Conservation (phyloP, 2,797 vertebrate genomes). For the Neostethus bicornis region DNA sequence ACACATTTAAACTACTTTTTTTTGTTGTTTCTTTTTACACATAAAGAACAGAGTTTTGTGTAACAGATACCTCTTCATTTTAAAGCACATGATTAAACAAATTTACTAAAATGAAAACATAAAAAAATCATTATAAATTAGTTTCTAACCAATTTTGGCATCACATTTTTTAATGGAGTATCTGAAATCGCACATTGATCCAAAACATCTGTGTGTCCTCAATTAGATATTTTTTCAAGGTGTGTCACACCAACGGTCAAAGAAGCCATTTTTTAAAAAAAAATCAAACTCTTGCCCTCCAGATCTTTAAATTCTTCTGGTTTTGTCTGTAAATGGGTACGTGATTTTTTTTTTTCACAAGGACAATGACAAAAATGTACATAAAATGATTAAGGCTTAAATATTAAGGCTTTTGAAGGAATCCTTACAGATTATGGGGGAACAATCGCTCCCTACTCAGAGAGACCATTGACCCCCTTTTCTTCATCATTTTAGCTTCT, state of each 20-base stretch:
- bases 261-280: conserved; percentile 43
- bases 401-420: conserved; percentile 59
- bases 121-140: conserved; percentile 63
- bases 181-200: conserved; percentile 45
- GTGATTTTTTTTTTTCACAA: conserved; percentile 22
- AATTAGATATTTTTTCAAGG: conserved; percentile 70
- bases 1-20: conserved; percentile 78
- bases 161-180: conserved; percentile 60
- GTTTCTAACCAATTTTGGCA: conserved; percentile 67
- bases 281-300: conserved; percentile 43
- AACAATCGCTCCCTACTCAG: conserved; percentile 29
- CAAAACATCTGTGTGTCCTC: conserved; percentile 57
- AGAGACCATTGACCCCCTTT: conserved; percentile 41
- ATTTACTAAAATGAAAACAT: conserved; percentile 63
- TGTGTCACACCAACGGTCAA: conserved; percentile 65
- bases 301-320: too few species aligned
- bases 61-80: conserved; percentile 72
- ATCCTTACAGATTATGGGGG: conserved; percentile 22
- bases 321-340: conserved; percentile 21
- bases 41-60: conserved; percentile 70
- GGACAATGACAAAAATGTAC: too few species aligned
- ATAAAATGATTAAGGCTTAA: conserved; percentile 58
- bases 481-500: conserved; percentile 30
- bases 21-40: conserved; percentile 62
- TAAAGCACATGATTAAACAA: conserved; percentile 73